Conservation (phyloP, 2,113 vertebrate species). For the Tetrax tetrax region DNA sequence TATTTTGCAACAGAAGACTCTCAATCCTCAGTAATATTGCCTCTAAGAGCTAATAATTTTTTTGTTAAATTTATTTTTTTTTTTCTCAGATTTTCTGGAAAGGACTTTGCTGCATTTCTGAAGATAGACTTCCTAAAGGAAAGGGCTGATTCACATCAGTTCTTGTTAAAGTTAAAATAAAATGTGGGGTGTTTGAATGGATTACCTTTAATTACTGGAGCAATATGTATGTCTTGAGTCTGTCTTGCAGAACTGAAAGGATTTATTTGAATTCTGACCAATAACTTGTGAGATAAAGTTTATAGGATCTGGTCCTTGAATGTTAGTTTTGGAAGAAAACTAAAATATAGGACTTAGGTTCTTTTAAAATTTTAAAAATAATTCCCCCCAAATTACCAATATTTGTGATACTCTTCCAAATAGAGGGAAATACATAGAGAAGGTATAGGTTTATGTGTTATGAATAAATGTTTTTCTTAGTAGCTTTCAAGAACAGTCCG, state of each 20-base stretch:
- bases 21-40: neutral
- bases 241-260: neutral
- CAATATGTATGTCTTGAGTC: neutral
- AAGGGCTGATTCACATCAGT: neutral
- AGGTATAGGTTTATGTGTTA: neutral
- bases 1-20: neutral
- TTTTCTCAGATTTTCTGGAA: neutral
- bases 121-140: neutral
- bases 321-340: neutral
- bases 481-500: conserved; percentile 7
- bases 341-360: neutral
- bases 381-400: neutral
- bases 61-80: neutral
- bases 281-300: neutral
- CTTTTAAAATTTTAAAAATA: neutral
- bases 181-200: neutral
- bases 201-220: neutral
- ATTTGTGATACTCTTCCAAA: neutral
- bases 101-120: neutral
- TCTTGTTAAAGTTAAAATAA: neutral
- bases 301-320: neutral
- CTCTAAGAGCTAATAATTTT: neutral
- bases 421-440: neutral
- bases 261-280: neutral
- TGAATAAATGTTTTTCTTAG: conserved; percentile 32